These are phyloP conservation scores for Tricholauxania praeusta DNA, from an alignment of 2,888 invertebrate genomes.

Conservation along the genomic window DNA sequence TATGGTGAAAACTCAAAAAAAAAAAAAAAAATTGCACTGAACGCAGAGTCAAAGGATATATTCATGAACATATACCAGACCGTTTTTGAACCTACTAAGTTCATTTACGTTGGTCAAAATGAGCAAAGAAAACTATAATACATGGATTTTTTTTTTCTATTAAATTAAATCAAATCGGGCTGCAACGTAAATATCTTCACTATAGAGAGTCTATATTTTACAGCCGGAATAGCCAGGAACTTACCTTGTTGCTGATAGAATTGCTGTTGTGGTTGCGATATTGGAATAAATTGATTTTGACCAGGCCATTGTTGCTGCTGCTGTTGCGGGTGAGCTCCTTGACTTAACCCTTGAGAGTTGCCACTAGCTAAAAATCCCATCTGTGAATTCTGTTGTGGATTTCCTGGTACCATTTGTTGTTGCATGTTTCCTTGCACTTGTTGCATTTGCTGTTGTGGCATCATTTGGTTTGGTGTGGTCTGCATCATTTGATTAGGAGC, in stretches of 20 bases:
- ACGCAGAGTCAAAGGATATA: too few species aligned
- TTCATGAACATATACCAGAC: too few species aligned
- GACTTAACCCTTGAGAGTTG: conserved; percentile 64
- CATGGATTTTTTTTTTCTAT: too few species aligned
- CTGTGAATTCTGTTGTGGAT: conserved; percentile 61
- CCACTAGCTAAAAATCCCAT: conserved; percentile 60
- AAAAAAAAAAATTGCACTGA: too few species aligned
- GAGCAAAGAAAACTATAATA: too few species aligned
- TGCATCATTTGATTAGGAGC: conserved; percentile 66
- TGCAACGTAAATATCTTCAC: too few species aligned
- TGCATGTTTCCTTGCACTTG: conserved; percentile 60
- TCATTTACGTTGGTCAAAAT: too few species aligned
- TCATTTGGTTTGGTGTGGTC: conserved; percentile 68
- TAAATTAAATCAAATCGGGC: too few species aligned
- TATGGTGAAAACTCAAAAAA: too few species aligned
- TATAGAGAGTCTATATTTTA: too few species aligned
- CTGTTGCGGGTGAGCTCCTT: conserved; percentile 65
- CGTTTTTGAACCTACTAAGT: too few species aligned
- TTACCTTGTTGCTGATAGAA: conserved; percentile 65
- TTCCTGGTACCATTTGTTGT: conserved; percentile 61
- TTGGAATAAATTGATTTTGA: conserved; percentile 62
- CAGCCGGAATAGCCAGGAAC: conserved; percentile 8
- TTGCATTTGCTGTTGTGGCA: conserved; percentile 61
- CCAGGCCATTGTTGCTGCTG: conserved; percentile 68
- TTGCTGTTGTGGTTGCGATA: conserved; percentile 58